Evolutionary conservation across 2,888 invertebrate species (phyloP).

Genomic region (Agonopterix arenella): DNA sequence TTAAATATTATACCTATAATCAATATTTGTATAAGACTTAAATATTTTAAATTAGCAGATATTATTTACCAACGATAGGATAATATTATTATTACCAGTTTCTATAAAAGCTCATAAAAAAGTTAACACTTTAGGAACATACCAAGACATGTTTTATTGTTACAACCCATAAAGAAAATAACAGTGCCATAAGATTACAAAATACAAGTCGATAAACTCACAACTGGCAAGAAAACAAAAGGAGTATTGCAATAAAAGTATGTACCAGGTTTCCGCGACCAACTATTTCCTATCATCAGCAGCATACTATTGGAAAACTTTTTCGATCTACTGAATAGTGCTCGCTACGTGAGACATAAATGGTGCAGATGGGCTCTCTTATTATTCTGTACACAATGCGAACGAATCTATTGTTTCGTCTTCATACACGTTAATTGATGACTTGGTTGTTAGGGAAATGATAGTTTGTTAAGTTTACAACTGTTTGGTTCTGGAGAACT

Average conservation of each 20-base stretch:
- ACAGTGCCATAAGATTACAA: constrained; percentile 6
- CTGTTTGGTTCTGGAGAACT: no score
- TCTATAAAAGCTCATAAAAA: no score
- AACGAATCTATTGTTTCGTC: constrained; percentile 45
- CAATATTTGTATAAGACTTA: no score
- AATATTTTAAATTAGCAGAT: no score
- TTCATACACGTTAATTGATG: constrained; percentile 11
- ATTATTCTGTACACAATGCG: constrained; percentile 56
- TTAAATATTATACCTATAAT: no score
- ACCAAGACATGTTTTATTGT: no score
- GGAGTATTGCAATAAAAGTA: constrained; percentile 51
- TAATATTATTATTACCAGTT: no score
- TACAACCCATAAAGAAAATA: no score
- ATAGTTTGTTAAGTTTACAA: constrained; percentile 16
- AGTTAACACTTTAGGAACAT: no score
- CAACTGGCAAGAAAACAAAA: constrained; percentile 17
- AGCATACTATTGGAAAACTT: constrained; percentile 68
- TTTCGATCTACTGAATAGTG: constrained; percentile 67
- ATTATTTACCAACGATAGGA: no score
- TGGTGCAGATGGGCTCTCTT: constrained; percentile 48
- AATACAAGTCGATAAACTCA: constrained; percentile 15
- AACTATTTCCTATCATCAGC: constrained; percentile 67
- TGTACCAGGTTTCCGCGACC: constrained; percentile 37
- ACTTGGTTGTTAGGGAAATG: constrained; percentile 11
- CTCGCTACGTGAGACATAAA: constrained; percentile 60